Evolutionary conservation across 2,113 vertebrate genomes (phyloP), one percentile per base, ranked within the genome.

Genomic region (Bos javanicus): DNA sequence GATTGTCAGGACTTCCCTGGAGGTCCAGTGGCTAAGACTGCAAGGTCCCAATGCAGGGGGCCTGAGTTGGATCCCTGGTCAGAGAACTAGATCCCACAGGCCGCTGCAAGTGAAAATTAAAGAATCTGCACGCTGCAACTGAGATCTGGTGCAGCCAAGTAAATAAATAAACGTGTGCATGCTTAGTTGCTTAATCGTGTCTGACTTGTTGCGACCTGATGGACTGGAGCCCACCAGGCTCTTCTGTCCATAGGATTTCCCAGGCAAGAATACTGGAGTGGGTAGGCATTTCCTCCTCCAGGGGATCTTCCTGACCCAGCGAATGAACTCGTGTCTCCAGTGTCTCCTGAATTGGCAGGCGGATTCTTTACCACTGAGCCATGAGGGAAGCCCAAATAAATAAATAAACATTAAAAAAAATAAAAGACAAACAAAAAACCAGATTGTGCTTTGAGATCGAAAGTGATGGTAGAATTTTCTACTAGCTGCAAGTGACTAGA

Each of bases 171-270:
- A 43, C 36, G 67, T 39, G n/a, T 71, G 9, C 19, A 71, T 12
- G n/a, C n/a, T 36, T 71, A 71, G 67, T 36, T 0, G 2, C 64
- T 36, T 71, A 36, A 71, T 6, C 1, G 1, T 71, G 64, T 71
- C n/a, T 0, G 19, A 36, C n/a, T 71, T 71, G 10, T 71, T 71
- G n/a, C 0, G 2, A 71, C 64, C 64, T 36, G 19, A 36, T 71
- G n/a, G 64, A 23, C 64, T 36, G 64, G 5, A 71, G 64, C 64
- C 64, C 64, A 71, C 64, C 64, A 71, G 64, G n/a, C 19, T 71
- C 64, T 36, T 71, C 19, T 36, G n/a, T 71, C 5, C n/a, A 11
- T 71, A n/a, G n/a, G 64, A 71, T 71, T 71, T 71, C 64, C n/a
- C n/a, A 36, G 64, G 19, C 64, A 36, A 71, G 64, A 71, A 71